These are phyloP conservation scores for Catharus ustulatus DNA, from an alignment of 2,797 vertebrate genomes.

Conservation along the genomic window DNA sequence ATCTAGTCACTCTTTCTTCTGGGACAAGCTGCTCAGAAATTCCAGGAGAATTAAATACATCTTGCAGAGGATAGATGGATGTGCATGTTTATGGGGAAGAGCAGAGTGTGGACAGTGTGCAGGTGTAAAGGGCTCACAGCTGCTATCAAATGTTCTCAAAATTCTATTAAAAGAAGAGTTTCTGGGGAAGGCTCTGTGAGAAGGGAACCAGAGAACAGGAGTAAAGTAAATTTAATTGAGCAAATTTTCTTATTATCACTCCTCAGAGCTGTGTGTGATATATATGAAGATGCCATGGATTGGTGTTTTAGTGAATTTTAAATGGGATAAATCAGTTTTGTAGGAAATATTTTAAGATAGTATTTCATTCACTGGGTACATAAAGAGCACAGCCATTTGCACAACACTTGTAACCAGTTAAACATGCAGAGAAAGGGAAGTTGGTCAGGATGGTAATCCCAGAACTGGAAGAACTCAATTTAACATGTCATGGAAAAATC, in stretches of 20 bases:
- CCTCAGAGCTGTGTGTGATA: neutral
- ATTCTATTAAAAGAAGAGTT: neutral
- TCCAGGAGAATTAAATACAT: slow-evolving; percentile 8
- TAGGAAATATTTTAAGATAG: neutral
- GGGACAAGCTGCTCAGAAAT: slow-evolving; percentile 12
- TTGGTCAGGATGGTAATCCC: neutral
- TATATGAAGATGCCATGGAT: neutral
- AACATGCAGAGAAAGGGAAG: neutral
- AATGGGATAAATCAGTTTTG: neutral
- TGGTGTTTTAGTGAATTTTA: neutral
- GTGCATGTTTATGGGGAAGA: neutral
- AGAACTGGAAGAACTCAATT: neutral
- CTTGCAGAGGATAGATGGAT: neutral
- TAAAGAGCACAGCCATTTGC: neutral
- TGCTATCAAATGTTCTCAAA: neutral
- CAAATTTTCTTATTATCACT: neutral
- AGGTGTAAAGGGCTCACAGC: neutral
- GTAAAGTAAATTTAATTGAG: neutral
- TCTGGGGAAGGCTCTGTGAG: neutral
- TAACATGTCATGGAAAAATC: neutral
- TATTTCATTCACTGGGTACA: neutral
- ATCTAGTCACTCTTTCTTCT: slow-evolving; percentile 2
- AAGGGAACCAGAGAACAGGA: neutral
- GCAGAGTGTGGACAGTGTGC: neutral
- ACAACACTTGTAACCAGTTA: neutral